Evolutionary conservation across 2,888 invertebrate species (phyloP).

Genomic region (Agonopterix subpropinquella): DNA sequence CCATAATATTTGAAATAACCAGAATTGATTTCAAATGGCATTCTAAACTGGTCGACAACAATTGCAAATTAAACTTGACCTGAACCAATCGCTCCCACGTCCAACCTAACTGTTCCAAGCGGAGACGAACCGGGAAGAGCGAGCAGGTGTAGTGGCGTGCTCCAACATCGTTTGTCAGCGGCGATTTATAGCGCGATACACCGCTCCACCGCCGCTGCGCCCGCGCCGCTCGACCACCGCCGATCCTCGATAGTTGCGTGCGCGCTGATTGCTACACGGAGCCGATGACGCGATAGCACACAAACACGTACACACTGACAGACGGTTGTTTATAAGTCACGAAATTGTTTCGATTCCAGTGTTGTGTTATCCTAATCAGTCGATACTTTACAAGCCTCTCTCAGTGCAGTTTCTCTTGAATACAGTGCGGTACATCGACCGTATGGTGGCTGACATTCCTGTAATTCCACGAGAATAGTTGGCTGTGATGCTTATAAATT

Average conservation of each 20-base stretch:
- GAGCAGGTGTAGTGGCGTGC: constrained; percentile 8
- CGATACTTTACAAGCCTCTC: too few species aligned
- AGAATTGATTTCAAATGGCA: too few species aligned
- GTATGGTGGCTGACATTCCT: too few species aligned
- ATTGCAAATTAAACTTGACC: too few species aligned
- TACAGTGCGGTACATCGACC: too few species aligned
- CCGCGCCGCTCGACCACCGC: background rate
- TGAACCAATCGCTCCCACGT: too few species aligned
- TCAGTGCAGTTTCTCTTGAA: background rate
- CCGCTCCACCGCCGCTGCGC: constrained; percentile 2
- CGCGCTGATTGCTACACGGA: background rate
- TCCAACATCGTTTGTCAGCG: constrained; percentile 11
- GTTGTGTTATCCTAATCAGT: too few species aligned
- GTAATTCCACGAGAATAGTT: too few species aligned
- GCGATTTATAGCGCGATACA: constrained; percentile 11
- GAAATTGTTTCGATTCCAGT: background rate
- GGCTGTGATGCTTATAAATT: too few species aligned
- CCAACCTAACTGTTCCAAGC: background rate
- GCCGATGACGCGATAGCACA: background rate
- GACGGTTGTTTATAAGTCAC: constrained; percentile 2
- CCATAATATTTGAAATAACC: too few species aligned
- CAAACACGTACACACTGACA: background rate
- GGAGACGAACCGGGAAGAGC: constrained; percentile 7
- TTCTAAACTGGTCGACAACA: too few species aligned
- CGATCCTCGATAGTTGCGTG: background rate